Base-by-base conservation (phyloP, 2,888 invertebrate genomes). In the Lepetodrilus schrolli region DNA sequence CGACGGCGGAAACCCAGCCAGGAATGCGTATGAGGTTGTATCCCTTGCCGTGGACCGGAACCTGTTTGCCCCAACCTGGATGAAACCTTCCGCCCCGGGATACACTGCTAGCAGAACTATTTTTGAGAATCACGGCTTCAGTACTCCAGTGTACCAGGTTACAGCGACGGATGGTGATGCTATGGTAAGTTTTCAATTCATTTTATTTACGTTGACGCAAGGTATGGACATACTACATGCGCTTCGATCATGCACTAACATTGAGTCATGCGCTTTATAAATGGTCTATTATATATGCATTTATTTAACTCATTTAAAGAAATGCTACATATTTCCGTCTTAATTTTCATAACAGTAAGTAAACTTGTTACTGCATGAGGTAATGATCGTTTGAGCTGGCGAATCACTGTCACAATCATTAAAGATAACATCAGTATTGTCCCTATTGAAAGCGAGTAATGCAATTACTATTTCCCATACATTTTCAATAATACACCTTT, bases 1-100 rank as follows among this genome's bases (percentile, higher is more conserved):
- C 23, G 88, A 88, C 75, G 84, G 84, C 47, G 87, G 87, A 23
- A 58, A 68, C 26, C 86, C 87, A 17, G 70, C 83, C 0, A 77
- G 77, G 58, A 69, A 76, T 23, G 78, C 80, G 4, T 79, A 78
- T 66, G 81, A 80, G 36, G 78, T 80, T 5, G 80, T 88, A 34
- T 75, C 78, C 4, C 73, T 88, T 10, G 81, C 82, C 1, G 78
- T 87, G 23, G 79, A 80, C 36, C 74, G 86, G n/a, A 87, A 88
- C 71, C 80, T 85, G 58, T 77, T 80, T 73, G 77, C 84, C 0
- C 87, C 87, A 30, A 37, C 21, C 38, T 87, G 86, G 79, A 71
- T 70, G 2, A 70, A 23, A 4, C 87, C 87, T 0, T 72, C 30
- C 17, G 66, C 58, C 5, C 74, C 72, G 13, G 77, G 76, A 47